Evolutionary conservation across 37 sponge, comb jelly and placozoan genomes (phyloP).

Genomic region (Amphimedon queenslandica): DNA sequence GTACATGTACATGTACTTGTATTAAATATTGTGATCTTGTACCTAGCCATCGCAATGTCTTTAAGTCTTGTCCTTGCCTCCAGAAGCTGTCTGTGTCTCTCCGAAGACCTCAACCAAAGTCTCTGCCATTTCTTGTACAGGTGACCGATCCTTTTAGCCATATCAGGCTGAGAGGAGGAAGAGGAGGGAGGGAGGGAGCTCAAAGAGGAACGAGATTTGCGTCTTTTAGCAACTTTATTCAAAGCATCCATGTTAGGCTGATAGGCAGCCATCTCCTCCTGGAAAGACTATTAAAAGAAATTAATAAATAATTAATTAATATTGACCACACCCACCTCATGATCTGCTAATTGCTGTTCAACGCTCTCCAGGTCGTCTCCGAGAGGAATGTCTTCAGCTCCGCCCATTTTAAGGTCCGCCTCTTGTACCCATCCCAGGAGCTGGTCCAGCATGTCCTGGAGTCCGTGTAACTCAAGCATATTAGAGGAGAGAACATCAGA

Average conservation of each 20-base stretch:
- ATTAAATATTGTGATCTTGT: not conserved
- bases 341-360: slow-evolving; percentile 59
- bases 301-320: not conserved
- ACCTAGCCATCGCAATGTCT: slow-evolving; percentile 60
- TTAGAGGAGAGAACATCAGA: slow-evolving; percentile 58
- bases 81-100: slow-evolving; percentile 63
- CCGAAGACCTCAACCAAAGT: slow-evolving; percentile 57
- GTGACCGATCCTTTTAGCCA: slow-evolving; percentile 56
- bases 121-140: slow-evolving; percentile 74
- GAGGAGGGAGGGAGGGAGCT: not conserved
- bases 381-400: slow-evolving; percentile 60
- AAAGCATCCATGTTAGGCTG: slow-evolving; percentile 84
- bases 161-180: slow-evolving; percentile 39
- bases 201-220: slow-evolving; percentile 10
- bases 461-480: slow-evolving; percentile 63
- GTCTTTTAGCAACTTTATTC: slow-evolving; percentile 42
- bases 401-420: slow-evolving; percentile 63
- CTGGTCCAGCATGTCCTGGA: slow-evolving; percentile 77
- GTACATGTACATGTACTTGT: not conserved
- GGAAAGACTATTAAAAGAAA: slow-evolving; percentile 37
- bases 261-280: slow-evolving; percentile 70
- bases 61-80: slow-evolving; percentile 57
- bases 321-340: slow-evolving; percentile 44
- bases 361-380: slow-evolving; percentile 58
- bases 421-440: slow-evolving; percentile 73